Evolutionary conservation across 2,113 vertebrate genomes (phyloP), one percentile per base, ranked within the genome.

Genomic region (Apteryx mantelli): DNA sequence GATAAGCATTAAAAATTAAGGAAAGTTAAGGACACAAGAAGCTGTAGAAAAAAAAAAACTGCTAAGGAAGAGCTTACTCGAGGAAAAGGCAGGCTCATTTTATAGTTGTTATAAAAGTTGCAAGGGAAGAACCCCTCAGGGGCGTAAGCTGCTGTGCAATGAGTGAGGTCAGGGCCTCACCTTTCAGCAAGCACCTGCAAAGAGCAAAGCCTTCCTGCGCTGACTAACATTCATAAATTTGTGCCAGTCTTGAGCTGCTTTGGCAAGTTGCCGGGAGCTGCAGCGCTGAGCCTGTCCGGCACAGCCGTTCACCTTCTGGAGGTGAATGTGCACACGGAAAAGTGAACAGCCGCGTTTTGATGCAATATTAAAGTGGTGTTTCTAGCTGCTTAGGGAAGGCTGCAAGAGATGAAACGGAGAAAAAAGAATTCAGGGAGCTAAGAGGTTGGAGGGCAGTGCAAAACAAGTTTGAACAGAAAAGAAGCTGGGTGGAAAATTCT

Each of bases 141-240:
- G 65, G 78, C 42, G 78, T 79, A 89, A 84, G 34, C 80, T 36
- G 9, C 24, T 20, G 38, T 68, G 89, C 58, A 66, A 70, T 42
- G 89, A 95, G 48, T 24, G 83, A 70, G 86, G 74, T 95, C 93
- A 91, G 38, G 60, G 42, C 87, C 69, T 95, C 77, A 60, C 81
- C 91, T 87, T 95, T 78, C 36, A 6, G 13, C 77, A 78, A 20
- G 21, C 53, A 48, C 75, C 92, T 80, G 76, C 58, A 77, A 90
- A 93, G 92, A 86, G 71, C 88, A 92, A 74, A 86, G 64, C 34
- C 84, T 38, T 17, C 76, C 55, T 58, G 50, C 63, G 2, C 52
- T 44, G 88, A 90, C 91, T 70, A 77, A n/a, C 78, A 91, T 38
- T 44, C 7, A 63, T 28, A n/a, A 71, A 9, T 12, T 63, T n/a